Conservation (phyloP, 2,888 invertebrate genomes). For the Eupelmus urozonus region DNA sequence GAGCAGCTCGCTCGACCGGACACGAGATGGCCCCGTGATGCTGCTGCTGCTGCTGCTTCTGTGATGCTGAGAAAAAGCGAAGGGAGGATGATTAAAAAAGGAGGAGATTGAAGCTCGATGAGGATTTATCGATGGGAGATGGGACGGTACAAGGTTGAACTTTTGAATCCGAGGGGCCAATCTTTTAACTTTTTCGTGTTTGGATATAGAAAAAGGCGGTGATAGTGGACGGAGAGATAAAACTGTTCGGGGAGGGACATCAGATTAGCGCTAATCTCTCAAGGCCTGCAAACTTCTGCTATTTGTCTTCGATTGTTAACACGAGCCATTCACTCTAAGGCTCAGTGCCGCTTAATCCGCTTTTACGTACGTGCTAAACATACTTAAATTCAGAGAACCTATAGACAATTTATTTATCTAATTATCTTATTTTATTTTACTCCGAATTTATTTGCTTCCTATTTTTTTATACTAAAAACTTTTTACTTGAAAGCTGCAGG, state of each 20-base stretch:
- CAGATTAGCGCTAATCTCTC: background rate
- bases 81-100: background rate
- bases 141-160: background rate
- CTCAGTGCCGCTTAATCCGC: no score
- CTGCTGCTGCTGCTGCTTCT: no score
- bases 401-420: background rate
- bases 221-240: no score
- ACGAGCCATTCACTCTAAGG: no score
- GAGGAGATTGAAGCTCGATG: background rate
- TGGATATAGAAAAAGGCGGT: no score
- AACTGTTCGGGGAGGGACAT: background rate
- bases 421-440: no score
- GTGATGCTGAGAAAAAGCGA: no score
- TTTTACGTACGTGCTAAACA: no score
- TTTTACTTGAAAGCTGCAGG: no score
- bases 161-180: background rate
- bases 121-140: conserved; percentile 16
- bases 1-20: background rate
- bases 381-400: no score
- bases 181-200: conserved; percentile 16
- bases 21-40: conserved; percentile 7
- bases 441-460: no score
- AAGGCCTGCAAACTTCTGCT: background rate
- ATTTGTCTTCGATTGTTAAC: conserved; percentile 26
- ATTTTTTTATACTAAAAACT: no score